phyloP scores from a whole-genome alignment of 2,797 vertebrate genomes.

The Epinephelus coioides region DNA sequence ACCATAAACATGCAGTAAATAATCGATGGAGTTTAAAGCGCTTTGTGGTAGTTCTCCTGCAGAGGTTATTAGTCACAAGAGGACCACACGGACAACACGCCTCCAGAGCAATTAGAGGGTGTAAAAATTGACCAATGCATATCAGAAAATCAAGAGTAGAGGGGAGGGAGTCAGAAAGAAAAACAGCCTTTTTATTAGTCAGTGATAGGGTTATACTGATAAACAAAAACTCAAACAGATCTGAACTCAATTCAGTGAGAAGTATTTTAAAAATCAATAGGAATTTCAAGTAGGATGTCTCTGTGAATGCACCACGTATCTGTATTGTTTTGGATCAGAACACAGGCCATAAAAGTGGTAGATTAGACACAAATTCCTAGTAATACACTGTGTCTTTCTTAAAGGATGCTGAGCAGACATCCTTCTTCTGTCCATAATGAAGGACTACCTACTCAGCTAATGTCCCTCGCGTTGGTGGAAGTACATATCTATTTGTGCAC shows the following conservation, averaged over 20 bases:
- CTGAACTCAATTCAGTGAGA: background rate
- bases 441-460: no score
- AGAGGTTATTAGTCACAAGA: slow-evolving; percentile 22
- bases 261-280: background rate
- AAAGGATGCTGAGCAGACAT: slow-evolving; percentile 50
- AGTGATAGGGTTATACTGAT: background rate
- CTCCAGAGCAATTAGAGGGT: slow-evolving; percentile 19
- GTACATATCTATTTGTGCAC: no score
- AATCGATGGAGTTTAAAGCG: background rate
- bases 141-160: background rate
- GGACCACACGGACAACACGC: background rate
- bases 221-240: background rate
- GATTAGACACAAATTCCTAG: background rate
- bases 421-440: slow-evolving; percentile 10
- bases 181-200: background rate
- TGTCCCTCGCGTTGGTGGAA: no score
- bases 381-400: slow-evolving; percentile 1
- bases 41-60: slow-evolving; percentile 2
- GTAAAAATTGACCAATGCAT: slow-evolving; percentile 12
- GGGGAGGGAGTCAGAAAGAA: background rate
- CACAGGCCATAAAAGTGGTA: background rate
- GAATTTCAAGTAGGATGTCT: background rate
- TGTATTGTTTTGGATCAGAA: background rate
- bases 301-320: background rate
- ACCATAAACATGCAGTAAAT: slow-evolving; percentile 14